Percentiles rank a stretch among this genome's conserved stretches.
Conservation (phyloP, 53 echinoderm and acorn worm species). For the Apostichopus leukothele region DNA sequence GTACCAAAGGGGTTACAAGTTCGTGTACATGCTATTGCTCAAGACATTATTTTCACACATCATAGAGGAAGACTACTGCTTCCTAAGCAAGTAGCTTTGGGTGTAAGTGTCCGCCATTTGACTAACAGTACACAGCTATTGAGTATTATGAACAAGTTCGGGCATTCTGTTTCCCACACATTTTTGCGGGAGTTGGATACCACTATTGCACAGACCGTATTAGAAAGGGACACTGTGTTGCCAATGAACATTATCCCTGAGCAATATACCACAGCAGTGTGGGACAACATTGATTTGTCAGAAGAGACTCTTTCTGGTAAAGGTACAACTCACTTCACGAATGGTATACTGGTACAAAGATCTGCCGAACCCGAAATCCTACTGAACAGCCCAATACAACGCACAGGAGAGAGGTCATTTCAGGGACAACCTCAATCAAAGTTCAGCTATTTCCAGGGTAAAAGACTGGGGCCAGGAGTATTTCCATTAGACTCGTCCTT, state of each 20-base stretch:
- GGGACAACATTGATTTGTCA: constrained; percentile 76
- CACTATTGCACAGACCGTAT: constrained; percentile 40
- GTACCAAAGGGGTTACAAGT: constrained; percentile 31
- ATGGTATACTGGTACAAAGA: constrained; percentile 66
- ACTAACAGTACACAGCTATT: constrained; percentile 61
- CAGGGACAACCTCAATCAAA: constrained; percentile 38
- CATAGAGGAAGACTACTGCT: constrained; percentile 51
- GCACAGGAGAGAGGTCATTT: constrained; percentile 32
- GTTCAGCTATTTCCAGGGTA: constrained; percentile 47
- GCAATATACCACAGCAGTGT: constrained; percentile 58
- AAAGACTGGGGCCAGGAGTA: too few species aligned
- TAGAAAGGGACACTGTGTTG: not conserved
- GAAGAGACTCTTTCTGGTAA: constrained; percentile 57
- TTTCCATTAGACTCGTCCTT: constrained; percentile 1
- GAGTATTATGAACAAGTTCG: constrained; percentile 63
- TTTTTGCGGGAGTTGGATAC: constrained; percentile 67
- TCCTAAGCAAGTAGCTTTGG: constrained; percentile 62
- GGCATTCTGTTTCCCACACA: constrained; percentile 49
- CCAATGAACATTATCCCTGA: constrained; percentile 25
- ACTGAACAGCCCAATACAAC: constrained; percentile 10
- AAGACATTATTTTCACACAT: constrained; percentile 70
- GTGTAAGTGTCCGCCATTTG: constrained; percentile 61
- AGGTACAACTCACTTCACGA: constrained; percentile 79
- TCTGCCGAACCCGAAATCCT: constrained; percentile 8
- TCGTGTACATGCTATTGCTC: constrained; percentile 57